Percentiles rank a stretch among this genome's conserved stretches.
These are phyloP conservation scores for Lamellibrachia columna DNA, from an alignment of 2,888 invertebrate genomes.

Conservation along the genomic window DNA sequence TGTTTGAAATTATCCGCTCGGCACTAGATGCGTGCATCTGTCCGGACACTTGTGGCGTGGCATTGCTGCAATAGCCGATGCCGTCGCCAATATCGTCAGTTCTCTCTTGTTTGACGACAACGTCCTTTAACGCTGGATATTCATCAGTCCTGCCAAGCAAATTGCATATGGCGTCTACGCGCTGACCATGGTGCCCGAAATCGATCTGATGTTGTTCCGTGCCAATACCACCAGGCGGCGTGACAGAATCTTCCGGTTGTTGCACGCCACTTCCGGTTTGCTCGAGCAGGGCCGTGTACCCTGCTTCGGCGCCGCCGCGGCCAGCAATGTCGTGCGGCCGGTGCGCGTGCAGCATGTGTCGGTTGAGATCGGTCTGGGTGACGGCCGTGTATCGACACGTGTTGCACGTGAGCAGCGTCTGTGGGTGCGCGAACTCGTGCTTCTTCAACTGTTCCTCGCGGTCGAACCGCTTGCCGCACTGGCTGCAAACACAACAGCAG, in stretches of 20 bases:
- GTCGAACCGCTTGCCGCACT: constrained; percentile 56
- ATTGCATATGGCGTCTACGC: constrained; percentile 50
- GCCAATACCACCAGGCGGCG: constrained; percentile 13
- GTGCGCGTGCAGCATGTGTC: constrained; percentile 52
- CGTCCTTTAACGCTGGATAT: constrained; percentile 31
- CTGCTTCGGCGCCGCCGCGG: constrained; percentile 42
- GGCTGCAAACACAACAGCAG: constrained; percentile 38
- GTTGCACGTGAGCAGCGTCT: constrained; percentile 49
- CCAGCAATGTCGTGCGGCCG: constrained; percentile 41
- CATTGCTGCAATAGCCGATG: neutral
- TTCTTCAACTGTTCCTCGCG: constrained; percentile 54
- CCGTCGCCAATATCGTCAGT: constrained; percentile 24
- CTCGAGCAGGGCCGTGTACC: constrained; percentile 21
- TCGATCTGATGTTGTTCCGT: neutral
- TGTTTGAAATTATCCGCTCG: neutral
- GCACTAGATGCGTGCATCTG: neutral
- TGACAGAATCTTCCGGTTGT: neutral
- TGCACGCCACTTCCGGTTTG: neutral
- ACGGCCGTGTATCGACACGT: constrained; percentile 50
- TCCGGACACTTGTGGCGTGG: neutral
- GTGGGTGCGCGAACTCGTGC: constrained; percentile 55
- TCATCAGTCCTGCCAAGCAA: constrained; percentile 41
- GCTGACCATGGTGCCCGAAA: constrained; percentile 24
- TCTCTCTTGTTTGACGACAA: constrained; percentile 39
- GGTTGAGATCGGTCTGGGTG: constrained; percentile 49